Evolutionary conservation across 2,797 vertebrate species (phyloP).

Genomic region (Onychomys torridus): DNA sequence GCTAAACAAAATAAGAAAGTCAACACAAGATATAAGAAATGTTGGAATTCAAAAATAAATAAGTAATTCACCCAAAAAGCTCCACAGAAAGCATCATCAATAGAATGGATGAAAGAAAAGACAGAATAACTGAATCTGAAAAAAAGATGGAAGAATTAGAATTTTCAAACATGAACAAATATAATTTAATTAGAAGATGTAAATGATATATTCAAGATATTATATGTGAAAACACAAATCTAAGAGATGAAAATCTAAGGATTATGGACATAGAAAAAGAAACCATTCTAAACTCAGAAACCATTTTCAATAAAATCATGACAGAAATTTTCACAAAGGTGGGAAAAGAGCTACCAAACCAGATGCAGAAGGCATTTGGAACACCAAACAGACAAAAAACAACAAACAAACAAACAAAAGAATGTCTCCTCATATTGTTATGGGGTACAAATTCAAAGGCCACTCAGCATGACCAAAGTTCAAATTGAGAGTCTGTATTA

Average conservation of each 20-base stretch:
- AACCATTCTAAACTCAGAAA: background rate
- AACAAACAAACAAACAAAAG: background rate
- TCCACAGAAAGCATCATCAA: no score
- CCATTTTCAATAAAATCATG: background rate
- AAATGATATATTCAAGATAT: background rate
- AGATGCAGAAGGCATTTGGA: background rate
- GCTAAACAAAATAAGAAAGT: background rate
- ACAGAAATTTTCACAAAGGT: background rate
- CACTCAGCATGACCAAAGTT: background rate
- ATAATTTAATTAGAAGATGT: background rate
- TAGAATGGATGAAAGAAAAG: background rate
- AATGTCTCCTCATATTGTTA: background rate
- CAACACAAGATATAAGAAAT: background rate
- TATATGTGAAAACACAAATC: background rate
- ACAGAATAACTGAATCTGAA: background rate
- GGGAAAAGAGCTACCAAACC: background rate
- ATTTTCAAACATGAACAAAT: background rate
- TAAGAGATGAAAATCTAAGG: background rate
- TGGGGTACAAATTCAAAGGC: background rate
- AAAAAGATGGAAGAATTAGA: background rate
- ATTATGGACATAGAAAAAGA: background rate
- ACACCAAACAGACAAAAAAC: background rate
- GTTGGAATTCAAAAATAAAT: background rate
- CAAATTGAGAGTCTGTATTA: background rate
- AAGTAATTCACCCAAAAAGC: background rate